Conservation (phyloP, 64 coral and sea anemone genomes). For the Cladopsammia gracilis region DNA sequence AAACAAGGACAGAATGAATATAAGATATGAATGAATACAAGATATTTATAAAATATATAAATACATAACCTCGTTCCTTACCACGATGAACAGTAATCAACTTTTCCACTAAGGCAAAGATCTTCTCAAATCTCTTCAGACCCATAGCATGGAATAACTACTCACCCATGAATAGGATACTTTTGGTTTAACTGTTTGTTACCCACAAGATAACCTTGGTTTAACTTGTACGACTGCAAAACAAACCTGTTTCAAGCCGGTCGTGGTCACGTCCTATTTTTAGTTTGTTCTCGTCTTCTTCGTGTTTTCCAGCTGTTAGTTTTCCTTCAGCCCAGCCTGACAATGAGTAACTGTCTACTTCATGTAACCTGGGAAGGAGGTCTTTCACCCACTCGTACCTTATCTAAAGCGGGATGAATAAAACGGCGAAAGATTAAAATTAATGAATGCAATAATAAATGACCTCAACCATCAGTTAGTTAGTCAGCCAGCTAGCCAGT, state of each 20-base stretch:
- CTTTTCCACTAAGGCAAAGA: too few relatives aligned
- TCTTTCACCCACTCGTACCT: conserved; percentile 91
- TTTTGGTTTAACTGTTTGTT: too few relatives aligned
- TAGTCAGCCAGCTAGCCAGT: too few relatives aligned
- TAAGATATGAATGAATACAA: neutral
- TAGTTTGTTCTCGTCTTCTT: neutral
- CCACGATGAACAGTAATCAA: too few relatives aligned
- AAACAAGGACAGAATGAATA: neutral
- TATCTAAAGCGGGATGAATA: conserved; percentile 44
- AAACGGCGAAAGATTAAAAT: neutral
- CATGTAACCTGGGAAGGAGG: conserved; percentile 87
- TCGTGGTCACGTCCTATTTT: neutral
- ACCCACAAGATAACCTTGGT: neutral
- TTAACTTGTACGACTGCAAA: neutral
- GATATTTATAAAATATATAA: neutral
- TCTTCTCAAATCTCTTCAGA: too few relatives aligned
- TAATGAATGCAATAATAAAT: neutral
- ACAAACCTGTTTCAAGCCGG: conserved; percentile 12
- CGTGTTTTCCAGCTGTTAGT: neutral
- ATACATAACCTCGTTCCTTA: too few relatives aligned
- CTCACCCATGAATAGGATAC: too few relatives aligned
- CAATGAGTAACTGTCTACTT: conserved; percentile 71
- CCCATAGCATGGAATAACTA: too few relatives aligned
- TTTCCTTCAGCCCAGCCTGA: conserved; percentile 71
- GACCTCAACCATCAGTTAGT: too few relatives aligned